Evolutionary conservation across 2,797 vertebrate genomes (phyloP).

Genomic region (Arrhamphus sclerolepis): DNA sequence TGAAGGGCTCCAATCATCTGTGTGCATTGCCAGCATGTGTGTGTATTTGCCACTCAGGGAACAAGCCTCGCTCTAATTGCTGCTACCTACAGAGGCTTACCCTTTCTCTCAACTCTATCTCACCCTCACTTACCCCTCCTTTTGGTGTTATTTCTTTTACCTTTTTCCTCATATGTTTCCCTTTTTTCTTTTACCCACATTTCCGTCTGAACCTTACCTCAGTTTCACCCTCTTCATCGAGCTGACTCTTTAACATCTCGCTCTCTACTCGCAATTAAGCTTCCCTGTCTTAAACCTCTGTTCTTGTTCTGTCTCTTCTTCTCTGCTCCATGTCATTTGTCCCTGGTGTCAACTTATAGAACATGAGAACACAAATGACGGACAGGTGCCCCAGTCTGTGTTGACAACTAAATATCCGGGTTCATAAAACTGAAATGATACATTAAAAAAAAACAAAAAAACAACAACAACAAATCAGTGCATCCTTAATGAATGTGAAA

Average conservation of each 20-base stretch:
- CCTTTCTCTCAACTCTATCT: conserved; percentile 62
- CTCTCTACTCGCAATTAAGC: conserved; percentile 23
- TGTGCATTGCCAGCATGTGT: conserved; percentile 49
- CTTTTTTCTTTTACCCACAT: conserved; percentile 32
- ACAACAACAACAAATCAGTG: too few species aligned
- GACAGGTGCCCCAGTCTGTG: too few species aligned
- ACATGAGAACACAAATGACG: too few species aligned
- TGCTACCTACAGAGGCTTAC: conserved; percentile 54
- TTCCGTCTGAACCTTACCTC: conserved; percentile 25
- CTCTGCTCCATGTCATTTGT: too few species aligned
- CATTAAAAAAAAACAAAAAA: too few species aligned
- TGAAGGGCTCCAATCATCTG: conserved; percentile 42
- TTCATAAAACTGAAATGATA: too few species aligned
- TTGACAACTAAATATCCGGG: too few species aligned
- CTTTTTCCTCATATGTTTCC: conserved; percentile 13
- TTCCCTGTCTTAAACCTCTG: conserved; percentile 22
- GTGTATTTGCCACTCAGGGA: conserved; percentile 55
- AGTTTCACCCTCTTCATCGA: conserved; percentile 38
- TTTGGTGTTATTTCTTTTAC: conserved; percentile 35
- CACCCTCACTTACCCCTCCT: conserved; percentile 39
- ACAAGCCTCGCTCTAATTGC: conserved; percentile 66
- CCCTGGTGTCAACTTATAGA: too few species aligned
- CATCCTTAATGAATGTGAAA: too few species aligned
- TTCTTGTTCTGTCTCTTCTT: too few species aligned
- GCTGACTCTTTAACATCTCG: background rate